These are phyloP conservation scores for Hydraecia micacea DNA, from an alignment of 2,888 invertebrate species.

Conservation along the genomic window DNA sequence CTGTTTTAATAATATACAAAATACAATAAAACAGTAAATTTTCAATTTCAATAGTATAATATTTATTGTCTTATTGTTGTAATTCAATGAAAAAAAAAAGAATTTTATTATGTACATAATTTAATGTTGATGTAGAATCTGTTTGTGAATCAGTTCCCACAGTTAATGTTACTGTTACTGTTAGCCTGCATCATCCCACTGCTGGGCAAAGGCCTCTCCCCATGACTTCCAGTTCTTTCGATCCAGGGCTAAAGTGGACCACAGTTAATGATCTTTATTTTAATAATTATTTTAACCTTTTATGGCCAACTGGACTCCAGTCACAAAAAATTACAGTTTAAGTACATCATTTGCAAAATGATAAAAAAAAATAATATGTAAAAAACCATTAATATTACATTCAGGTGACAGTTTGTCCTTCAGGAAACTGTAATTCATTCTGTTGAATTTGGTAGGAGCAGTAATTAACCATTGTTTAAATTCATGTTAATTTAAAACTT, in stretches of 20 bases:
- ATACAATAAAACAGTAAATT: no score
- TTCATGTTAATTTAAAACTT: constrained; percentile 25
- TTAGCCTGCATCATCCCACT: no score
- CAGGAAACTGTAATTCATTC: constrained; percentile 23
- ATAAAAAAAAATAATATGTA: neutral
- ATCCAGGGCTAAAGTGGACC: no score
- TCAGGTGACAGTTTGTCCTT: neutral
- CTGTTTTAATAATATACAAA: no score
- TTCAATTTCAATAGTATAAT: constrained; percentile 1
- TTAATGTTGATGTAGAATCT: neutral
- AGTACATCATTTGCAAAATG: neutral
- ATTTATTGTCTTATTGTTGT: constrained; percentile 22
- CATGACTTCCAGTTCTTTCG: no score
- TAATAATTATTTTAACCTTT: neutral
- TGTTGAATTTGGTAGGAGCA: neutral
- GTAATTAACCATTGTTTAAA: constrained; percentile 52
- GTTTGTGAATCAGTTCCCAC: neutral
- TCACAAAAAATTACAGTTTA: neutral
- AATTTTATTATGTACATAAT: neutral
- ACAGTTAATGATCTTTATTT: no score
- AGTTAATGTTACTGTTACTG: no score
- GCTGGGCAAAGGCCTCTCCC: no score
- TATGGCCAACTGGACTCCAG: neutral
- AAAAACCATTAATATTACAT: neutral
- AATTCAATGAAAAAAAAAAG: neutral